Base-by-base conservation (phyloP, 2,113 vertebrate species). In the Paralichthys olivaceus region DNA sequence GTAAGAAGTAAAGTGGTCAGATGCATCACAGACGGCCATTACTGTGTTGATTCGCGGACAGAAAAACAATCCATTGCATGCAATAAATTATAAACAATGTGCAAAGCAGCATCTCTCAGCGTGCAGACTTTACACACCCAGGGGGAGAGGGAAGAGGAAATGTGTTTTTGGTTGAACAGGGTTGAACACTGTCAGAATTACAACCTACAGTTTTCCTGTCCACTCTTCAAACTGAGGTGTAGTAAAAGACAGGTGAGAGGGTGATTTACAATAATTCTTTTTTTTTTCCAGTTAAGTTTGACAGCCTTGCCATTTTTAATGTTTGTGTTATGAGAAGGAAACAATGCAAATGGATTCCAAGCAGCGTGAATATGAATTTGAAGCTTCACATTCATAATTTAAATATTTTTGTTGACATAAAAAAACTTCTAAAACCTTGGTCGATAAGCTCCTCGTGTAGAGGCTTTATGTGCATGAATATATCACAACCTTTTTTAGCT, bases 21-120 rank as follows among this genome's bases (percentile, higher is more conserved):
- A 91, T 89, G 61, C 87, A 89, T 90, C 87, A 91, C 84, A 81
- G 76, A 71, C 72, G 25, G 65, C 84, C 86, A 89, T 92, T 93
- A 91, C 22, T 71, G 73, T 86, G 86, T 90, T 84, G 89, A 77
- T 83, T 79, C 58, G 3, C 29, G 51, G 83, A 75, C 67, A 80
- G 75, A 87, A 83, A 80, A 86, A 89, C 74, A 89, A 87, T 90
- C 79, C 68, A 85, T 81, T 85, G 79, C 55, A 77, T 54, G 68
- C 19, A 4, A 89, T 85, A 73, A 86, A 87, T 92, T 73, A 81
- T 80, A 64, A 85, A 79, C 37, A 26, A 40, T 47, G 51, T 77
- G 60, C 69, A 28, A 53, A 68, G 75, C 68, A 76, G 55, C 37
- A 64, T 72, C 73, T 60, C 51, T 69, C 54, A 59, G 25, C 15